Evolutionary conservation across 2,797 vertebrate species (phyloP), one percentile per base, ranked within the genome.

Genomic region (Danio choprae): DNA sequence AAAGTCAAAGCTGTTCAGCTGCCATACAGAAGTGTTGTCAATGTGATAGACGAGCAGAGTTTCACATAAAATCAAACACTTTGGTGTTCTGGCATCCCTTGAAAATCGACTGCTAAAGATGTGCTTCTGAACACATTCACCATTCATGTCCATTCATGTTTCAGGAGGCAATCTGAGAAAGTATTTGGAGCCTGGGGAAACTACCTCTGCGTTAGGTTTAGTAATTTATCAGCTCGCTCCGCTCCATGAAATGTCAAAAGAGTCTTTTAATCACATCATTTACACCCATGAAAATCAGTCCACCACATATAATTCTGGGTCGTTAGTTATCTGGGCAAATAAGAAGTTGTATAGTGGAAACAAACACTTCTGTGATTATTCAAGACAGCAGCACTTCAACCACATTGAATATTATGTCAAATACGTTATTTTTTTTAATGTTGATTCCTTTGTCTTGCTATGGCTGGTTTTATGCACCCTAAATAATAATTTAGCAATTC

Each of bases 141-240:
- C 38, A 16, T 81, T 81, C 83, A 77, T 83, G 83, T 41, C 64
- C n/a, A 43, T 60, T 85, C 84, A 82, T 78, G 85, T 85, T 82
- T 83, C 22, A 60, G 70, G 38, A 75, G 60, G 18, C 46, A 48
- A 78, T 80, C 53, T 41, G 48, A 51, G 51, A 77, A 86, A 80
- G 70, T 83, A 84, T 85, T 59, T 43, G 44, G 7, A 50, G 64
- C 75, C 74, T 59, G 46, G 18, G 76, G 79, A 68, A 77, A 65
- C 29, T 70, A 6, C 11, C 46, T 76, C 5, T 36, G 12, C 41
- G 69, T 80, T 40, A 46, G 10, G 20, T 55, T 36, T 36, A 11
- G 12, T 11, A 36, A 51, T 83, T 58, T 76, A 75, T 73, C 11
- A 74, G 46, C 22, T 80, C 60, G 82, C 81, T 70, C 22, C 58